Percentiles rank a stretch among this genome's conserved stretches.
phyloP scores from a whole-genome alignment of 2,888 invertebrate species.

The Mythimna vitellina region DNA sequence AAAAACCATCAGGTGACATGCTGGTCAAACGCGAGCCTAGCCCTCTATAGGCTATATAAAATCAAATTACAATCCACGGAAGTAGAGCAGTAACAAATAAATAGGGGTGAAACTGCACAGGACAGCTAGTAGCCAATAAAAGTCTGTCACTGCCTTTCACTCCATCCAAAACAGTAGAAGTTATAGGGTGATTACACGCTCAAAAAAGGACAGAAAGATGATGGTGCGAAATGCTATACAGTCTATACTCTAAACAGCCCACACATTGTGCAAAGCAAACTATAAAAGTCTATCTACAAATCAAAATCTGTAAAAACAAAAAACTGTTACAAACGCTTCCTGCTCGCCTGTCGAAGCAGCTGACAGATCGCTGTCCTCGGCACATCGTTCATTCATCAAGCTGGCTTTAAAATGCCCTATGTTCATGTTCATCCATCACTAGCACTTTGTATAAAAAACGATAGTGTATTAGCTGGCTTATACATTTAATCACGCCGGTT shows the following conservation, averaged over 20 bases:
- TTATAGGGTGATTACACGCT: too few species aligned
- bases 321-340: slow-evolving; percentile 26
- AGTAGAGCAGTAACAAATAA: too few species aligned
- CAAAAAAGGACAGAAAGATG: too few species aligned
- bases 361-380: slow-evolving; percentile 42
- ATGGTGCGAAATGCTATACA: too few species aligned
- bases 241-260: not conserved
- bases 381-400: slow-evolving; percentile 48
- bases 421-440: slow-evolving; percentile 48
- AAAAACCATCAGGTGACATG: too few species aligned
- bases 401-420: slow-evolving; percentile 46
- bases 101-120: too few species aligned
- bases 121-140: too few species aligned
- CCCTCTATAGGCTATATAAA: too few species aligned
- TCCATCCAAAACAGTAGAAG: too few species aligned
- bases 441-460: slow-evolving; percentile 34
- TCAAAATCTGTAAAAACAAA: slow-evolving; percentile 24
- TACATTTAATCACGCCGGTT: not conserved
- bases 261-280: not conserved
- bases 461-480: slow-evolving; percentile 28
- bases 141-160: too few species aligned
- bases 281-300: slow-evolving; percentile 1
- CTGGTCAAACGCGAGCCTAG: too few species aligned
- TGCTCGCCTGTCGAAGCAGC: slow-evolving; percentile 41
- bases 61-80: too few species aligned